Base-by-base conservation (phyloP, 2,797 vertebrate genomes). In the Hypotaenidia philippensis region DNA sequence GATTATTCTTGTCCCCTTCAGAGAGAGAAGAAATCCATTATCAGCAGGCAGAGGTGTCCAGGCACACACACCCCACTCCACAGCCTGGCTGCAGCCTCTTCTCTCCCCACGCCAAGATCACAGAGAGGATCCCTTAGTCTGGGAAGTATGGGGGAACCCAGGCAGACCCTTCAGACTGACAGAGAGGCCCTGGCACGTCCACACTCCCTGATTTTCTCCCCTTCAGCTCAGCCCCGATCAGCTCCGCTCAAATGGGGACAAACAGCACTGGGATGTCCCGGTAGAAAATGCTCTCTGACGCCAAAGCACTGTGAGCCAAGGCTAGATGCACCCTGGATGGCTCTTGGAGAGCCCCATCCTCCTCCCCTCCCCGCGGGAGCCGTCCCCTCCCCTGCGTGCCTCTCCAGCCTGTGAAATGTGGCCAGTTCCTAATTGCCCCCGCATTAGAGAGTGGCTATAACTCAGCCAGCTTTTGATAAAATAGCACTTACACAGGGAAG, bases 401-500 rank as follows among this genome's bases (percentile, higher is more conserved):
- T 95, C 77, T 76, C 91, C 71, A 83, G 93, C 72, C 89, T 87
- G 88, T 93, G 83, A 96, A 96, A 93, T 29, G 83, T 11, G 15
- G 95, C 96, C 95, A 91, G 81, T 47, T 95, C 87, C 78, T 95
- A 95, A 92, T 86, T 93, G 78, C 92, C 92, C 86, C 75, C 49
- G 6, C 93, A 94, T 97, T 95, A 96, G 91, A 95, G 94, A 87
- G 90, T 66, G 79, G 76, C 95, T 63, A 86, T 96, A 97, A 96
- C 89, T 97, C 97, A 97, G 92, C 90, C 89, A 89, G 92, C 92
- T 93, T 89, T 95, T 95, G 97, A 97, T 94, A 97, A 97, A 96
- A 91, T 38, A 94, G 95, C 96, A 96, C 96, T 97, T 95, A 96
- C 6, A 8, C 31, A 3, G 91, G 93, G 87, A 96, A 96, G 93